phyloP scores from a whole-genome alignment of 1,140 invertebrate species.

The Heliconius hermathena region DNA sequence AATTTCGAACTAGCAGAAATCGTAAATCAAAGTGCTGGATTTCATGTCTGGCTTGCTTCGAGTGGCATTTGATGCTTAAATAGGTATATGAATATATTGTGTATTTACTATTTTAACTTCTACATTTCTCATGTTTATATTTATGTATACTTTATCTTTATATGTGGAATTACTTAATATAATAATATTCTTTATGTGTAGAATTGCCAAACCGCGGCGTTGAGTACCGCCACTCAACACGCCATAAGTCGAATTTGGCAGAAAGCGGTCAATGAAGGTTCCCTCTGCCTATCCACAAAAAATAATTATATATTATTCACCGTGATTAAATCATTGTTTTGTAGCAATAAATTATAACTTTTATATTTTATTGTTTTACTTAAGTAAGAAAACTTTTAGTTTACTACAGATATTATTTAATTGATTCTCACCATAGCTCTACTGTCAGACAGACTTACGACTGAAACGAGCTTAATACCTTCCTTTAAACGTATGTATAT shows the following conservation, averaged over 20 bases:
- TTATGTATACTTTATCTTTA: no score
- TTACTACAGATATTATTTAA: neutral
- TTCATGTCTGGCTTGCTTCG: constrained; percentile 28
- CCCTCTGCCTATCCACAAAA: no score
- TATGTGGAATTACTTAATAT: no score
- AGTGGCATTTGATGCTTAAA: constrained; percentile 22
- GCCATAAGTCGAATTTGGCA: no score
- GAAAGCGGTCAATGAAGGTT: no score
- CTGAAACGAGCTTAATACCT: constrained; percentile 3
- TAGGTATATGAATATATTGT: constrained; percentile 9
- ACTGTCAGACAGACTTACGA: neutral
- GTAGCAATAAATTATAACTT: no score
- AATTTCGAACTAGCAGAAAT: constrained; percentile 28
- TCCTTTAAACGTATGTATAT: neutral
- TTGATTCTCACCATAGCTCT: neutral
- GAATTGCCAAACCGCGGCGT: no score
- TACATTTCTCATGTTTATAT: neutral
- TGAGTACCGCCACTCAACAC: no score
- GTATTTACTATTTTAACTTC: neutral
- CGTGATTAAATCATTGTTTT: no score
- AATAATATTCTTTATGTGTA: no score
- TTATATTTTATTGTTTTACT: no score
- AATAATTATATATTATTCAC: no score
- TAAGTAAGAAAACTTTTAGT: neutral
- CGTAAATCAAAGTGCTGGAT: constrained; percentile 33